Evolutionary conservation across 2,113 vertebrate species (phyloP).

Genomic region (Lanius ludovicianus): DNA sequence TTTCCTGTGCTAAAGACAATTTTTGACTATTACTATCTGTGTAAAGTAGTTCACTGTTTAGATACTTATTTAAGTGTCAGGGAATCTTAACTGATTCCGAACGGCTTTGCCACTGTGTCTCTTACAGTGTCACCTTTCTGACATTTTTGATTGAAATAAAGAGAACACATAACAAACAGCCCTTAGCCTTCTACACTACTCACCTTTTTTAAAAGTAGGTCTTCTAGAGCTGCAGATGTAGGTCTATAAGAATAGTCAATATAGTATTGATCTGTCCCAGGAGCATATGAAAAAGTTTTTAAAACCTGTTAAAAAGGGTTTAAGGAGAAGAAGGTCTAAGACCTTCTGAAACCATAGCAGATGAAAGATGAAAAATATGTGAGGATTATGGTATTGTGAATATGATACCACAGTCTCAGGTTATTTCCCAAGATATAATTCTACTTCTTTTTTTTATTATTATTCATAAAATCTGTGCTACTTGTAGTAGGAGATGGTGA

Average conservation of each 20-base stretch:
- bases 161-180: neutral
- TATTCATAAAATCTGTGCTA: neutral
- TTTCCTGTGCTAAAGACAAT: neutral
- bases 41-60: neutral
- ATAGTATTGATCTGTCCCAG: neutral
- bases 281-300: neutral
- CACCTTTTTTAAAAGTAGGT: neutral
- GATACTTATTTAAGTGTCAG: neutral
- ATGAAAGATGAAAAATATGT: neutral
- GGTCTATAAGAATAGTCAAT: neutral
- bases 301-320: neutral
- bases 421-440: neutral
- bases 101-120: neutral
- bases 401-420: neutral
- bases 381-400: neutral
- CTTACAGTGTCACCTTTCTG: neutral
- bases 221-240: neutral
- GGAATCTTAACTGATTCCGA: neutral
- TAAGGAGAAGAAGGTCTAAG: neutral
- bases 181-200: neutral
- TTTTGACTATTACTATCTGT: neutral
- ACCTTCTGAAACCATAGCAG: neutral
- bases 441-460: neutral
- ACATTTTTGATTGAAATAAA: neutral
- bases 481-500: neutral